phyloP scores from a whole-genome alignment of 2,113 vertebrate genomes.

The Neotoma lepida region DNA sequence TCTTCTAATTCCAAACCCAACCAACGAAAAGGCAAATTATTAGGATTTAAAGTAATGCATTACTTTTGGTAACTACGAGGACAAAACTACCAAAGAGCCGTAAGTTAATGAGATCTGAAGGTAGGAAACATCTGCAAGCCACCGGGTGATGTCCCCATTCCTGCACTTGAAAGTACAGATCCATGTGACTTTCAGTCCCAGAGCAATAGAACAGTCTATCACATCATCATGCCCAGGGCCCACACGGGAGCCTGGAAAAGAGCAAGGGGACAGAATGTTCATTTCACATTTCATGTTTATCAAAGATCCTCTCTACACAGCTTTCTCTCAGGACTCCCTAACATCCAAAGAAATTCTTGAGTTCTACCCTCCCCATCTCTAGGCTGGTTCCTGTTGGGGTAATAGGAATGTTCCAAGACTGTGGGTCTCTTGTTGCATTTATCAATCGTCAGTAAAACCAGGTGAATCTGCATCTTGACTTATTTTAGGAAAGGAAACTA shows the following conservation, averaged over 20 bases:
- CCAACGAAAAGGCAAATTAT: conserved; percentile 30
- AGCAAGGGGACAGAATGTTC: neutral
- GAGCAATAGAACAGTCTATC: neutral
- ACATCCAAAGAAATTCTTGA: neutral
- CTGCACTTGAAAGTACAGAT: neutral
- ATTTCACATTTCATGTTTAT: neutral
- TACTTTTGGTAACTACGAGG: conserved; percentile 20
- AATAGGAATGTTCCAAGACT: neutral
- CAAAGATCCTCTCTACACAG: neutral
- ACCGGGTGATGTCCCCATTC: neutral
- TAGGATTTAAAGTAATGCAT: neutral
- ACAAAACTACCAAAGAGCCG: neutral
- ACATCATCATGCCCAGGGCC: neutral
- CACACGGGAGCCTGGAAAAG: neutral
- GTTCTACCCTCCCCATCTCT: neutral
- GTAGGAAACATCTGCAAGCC: neutral
- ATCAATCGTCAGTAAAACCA: neutral
- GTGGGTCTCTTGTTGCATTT: neutral
- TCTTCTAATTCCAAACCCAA: conserved; percentile 17
- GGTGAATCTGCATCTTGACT: neutral
- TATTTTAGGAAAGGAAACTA: conserved; percentile 51
- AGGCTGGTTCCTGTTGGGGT: neutral
- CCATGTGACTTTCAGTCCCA: neutral
- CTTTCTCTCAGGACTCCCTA: neutral
- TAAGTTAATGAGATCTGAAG: neutral